Evolutionary conservation across 2,797 vertebrate genomes (phyloP), one percentile per base, ranked within the genome.

Genomic region (Fistularia commersonii): DNA sequence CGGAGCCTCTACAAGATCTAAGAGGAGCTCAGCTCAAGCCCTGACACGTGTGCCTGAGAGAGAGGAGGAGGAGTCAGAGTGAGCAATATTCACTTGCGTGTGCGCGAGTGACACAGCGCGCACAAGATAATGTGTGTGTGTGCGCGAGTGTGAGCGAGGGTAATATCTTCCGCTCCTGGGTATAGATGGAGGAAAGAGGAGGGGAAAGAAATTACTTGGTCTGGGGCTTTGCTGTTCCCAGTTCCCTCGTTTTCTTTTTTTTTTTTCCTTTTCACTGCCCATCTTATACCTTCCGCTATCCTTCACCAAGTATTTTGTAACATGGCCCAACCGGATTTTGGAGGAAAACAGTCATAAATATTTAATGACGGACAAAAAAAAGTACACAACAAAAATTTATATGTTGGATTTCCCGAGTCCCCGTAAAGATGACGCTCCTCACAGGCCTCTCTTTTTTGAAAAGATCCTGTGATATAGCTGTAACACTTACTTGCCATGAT

Each of bases 11-110:
- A 77, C 69, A 83, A 84, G 84, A 89, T 85, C 80, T 84, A 63
- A 87, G 82, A 86, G 67, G 63, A 60, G 76, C 77, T 81, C 80
- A 73, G 76, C 80, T 85, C 87, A 85, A 88, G 86, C 78, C 84
- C 80, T 69, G 80, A 90, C 87, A 88, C 79, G 82, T 88, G 86
- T 74, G 80, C 40, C 46, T n/a, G 64, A 53, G 74, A 65, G 65
- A 52, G 57, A 48, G 57, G 56, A 48, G 57, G 56, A 50, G 51
- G 68, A 61, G 55, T 8, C 41, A 68, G 68, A 69, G 49, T 2
- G 61, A 68, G 70, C 48, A 47, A 48, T 51, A 40, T 54, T 66
- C 40, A 67, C 48, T 66, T 55, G n/a, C 59, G 54, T 63, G 52
- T 46, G 56, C 57, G 56, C 51, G 57, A 48, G 65, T 35, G 57